Base-by-base conservation (phyloP, 2,113 vertebrate genomes). In the Aphyosemion australe region DNA sequence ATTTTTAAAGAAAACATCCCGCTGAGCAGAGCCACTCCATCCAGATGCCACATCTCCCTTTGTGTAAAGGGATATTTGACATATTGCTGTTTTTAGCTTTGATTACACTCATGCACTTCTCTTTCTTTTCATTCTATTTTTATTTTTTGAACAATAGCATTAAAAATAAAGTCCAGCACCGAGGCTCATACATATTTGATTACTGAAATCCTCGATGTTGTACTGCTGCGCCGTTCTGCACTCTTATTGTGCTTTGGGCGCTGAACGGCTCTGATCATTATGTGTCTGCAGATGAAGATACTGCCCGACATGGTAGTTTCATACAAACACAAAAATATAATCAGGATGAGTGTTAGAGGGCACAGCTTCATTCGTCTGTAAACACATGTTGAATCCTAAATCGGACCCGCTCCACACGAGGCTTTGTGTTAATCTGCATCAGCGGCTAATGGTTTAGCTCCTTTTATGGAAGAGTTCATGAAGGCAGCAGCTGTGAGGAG, bases 111-210 rank as follows among this genome's bases (percentile, higher is more conserved):
- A 61, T 51, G 56, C 62, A 52, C 70, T 41, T 42, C 61, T 72
- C 60, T 61, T 59, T 76, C 70, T 60, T 61, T 59, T 78, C 85
- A 79, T 65, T 12, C 42, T 50, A 11, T 62, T 55, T 45, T 55
- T 61, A 56, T 41, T 39, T 61, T 87, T 78, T 72, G 74, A 72
- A 83, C 71, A 70, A 57, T 7, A 6, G 64, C 62, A 65, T 78
- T 85, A 78, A 68, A 26, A 72, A 70, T 73, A 70, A 57, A 69
- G 76, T 69, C 32, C 73, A 65, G 66, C 69, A 46, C 68, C 39
- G 48, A 67, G 64, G 31, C 79, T 89, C 68, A 83, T 85, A 10
- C 78, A 87, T 84, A 78, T 85, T 90, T 89, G 79, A 88, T 76
- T 71, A 18, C 21, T 51, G 16, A 53, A 79, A 74, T 83, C 69